A percentile compares a stretch with the other conserved stretches of the same genome.
phyloP scores from a whole-genome alignment of 2,797 vertebrate species.

The Mus caroli region DNA sequence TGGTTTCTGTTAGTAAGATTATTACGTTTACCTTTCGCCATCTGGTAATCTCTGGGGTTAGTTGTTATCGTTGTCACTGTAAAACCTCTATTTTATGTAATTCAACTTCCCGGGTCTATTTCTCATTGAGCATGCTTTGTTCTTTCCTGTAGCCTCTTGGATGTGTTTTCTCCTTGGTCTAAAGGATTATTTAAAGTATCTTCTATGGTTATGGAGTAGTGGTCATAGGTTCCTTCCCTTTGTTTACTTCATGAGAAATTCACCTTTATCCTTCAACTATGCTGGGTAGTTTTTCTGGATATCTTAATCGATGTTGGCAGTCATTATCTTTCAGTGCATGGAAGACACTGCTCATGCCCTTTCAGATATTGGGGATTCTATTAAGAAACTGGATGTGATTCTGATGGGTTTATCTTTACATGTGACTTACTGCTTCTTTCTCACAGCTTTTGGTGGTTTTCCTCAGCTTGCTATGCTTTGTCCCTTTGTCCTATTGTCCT shows the following conservation, averaged over 20 bases:
- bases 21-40: too few relatives aligned
- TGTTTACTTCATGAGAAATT: neutral
- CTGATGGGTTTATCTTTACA: neutral
- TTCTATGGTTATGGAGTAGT: neutral
- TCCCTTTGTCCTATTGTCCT: neutral
- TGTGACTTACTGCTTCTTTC: neutral
- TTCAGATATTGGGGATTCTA: neutral
- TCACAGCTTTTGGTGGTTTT: neutral
- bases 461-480: neutral
- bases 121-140: too few relatives aligned
- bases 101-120: neutral
- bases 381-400: neutral
- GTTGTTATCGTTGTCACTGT: too few relatives aligned
- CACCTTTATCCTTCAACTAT: neutral
- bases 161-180: neutral
- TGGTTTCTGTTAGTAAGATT: too few relatives aligned
- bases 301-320: neutral
- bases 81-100: neutral
- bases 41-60: too few relatives aligned
- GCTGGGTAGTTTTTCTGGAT: neutral
- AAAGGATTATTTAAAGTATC: neutral
- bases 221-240: neutral
- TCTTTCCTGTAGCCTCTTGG: neutral
- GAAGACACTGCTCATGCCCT: too few relatives aligned
- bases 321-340: neutral